Percentiles rank a stretch among this genome's conserved stretches.
Evolutionary conservation across 1,140 invertebrate species (phyloP).

Genomic region (Neodiprion fabricii): DNA sequence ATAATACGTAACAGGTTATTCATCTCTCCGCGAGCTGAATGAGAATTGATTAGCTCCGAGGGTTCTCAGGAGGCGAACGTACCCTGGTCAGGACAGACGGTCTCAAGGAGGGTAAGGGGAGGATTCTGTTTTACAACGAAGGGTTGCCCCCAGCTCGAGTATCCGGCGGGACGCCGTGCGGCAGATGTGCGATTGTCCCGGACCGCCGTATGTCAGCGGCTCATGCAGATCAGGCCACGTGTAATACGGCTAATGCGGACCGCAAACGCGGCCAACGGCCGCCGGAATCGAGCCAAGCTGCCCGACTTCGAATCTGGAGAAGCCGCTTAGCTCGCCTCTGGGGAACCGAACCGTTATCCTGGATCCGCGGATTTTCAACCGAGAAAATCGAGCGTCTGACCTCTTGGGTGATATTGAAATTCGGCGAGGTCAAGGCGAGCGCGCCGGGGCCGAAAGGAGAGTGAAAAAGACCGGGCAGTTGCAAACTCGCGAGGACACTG

Average conservation of each 20-base stretch:
- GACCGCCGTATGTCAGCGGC: slow-evolving; percentile 47
- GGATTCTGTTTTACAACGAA: slow-evolving; percentile 10
- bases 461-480: neutral
- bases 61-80: slow-evolving; percentile 26
- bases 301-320: neutral
- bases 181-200: slow-evolving; percentile 40
- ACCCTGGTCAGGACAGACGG: neutral
- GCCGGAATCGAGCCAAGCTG: too few species aligned
- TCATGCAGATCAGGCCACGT: slow-evolving; percentile 44
- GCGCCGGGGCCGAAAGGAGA: neutral
- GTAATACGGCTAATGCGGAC: slow-evolving; percentile 41
- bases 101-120: neutral
- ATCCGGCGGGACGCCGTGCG: neutral
- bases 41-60: slow-evolving; percentile 51
- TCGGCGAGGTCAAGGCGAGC: neutral
- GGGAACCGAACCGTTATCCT: neutral
- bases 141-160: neutral
- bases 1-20: neutral
- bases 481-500: neutral
- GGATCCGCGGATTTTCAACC: neutral
- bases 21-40: slow-evolving; percentile 35
- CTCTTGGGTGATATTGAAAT: neutral
- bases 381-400: neutral
- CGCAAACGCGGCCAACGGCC: slow-evolving; percentile 29
- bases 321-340: neutral